Conservation (phyloP, 2,113 vertebrate species). For the Cryptomyrus ogoouensis region DNA sequence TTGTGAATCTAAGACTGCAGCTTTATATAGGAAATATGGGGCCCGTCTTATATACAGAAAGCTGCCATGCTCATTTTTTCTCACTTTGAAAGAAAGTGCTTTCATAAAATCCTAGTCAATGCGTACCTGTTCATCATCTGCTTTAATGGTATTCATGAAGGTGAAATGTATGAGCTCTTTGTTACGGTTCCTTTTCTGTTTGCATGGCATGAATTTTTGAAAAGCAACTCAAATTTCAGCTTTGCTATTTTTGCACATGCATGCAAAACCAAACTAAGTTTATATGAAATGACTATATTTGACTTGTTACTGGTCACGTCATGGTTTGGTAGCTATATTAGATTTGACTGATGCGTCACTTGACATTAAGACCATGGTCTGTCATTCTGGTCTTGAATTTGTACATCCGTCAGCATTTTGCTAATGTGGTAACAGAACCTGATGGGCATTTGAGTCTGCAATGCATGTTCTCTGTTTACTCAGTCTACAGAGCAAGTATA, state of each 20-base stretch:
- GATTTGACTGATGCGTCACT: neutral
- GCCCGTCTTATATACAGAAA: neutral
- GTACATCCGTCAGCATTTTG: neutral
- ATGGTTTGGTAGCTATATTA: slow-evolving; percentile 7
- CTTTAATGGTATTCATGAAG: neutral
- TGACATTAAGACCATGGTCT: neutral
- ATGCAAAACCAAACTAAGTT: neutral
- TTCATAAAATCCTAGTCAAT: neutral
- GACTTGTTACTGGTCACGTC: neutral
- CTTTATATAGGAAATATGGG: neutral
- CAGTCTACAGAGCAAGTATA: neutral
- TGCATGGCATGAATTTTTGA: neutral
- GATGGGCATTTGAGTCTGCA: neutral
- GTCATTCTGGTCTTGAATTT: neutral
- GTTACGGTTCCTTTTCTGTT: neutral
- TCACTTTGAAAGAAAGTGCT: neutral
- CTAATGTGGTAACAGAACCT: neutral
- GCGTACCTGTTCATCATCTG: neutral
- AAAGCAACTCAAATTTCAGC: neutral
- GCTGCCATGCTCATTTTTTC: neutral
- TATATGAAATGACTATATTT: slow-evolving; percentile 3
- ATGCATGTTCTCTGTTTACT: neutral
- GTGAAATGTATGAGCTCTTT: neutral
- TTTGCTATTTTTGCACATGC: neutral
- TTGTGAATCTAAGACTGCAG: neutral